phyloP scores from a whole-genome alignment of 2,113 vertebrate genomes.

The Sclerurus mexicanus region DNA sequence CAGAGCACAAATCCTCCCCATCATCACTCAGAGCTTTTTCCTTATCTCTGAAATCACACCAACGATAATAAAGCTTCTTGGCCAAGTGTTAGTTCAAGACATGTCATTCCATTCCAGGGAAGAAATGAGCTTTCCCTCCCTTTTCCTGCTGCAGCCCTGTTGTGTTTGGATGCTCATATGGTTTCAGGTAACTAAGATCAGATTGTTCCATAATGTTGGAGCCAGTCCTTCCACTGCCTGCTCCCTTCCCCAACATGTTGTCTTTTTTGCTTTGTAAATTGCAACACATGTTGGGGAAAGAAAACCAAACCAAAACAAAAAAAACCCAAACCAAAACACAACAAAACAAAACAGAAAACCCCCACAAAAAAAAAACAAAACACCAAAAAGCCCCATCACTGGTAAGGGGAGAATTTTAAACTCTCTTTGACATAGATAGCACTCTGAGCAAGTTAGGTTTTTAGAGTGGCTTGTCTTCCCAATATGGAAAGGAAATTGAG shows the following conservation, averaged over 20 bases:
- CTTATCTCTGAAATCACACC: constrained; percentile 24
- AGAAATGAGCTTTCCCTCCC: not conserved
- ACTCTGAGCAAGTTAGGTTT: not conserved
- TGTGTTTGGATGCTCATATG: not conserved
- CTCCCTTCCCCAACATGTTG: not conserved
- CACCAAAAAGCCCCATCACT: not conserved
- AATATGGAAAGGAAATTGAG: not conserved
- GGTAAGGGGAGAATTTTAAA: not conserved
- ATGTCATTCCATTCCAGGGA: not conserved
- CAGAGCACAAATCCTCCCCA: not conserved
- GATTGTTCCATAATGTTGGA: not conserved
- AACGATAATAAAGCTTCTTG: not conserved
- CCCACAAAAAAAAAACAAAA: not conserved
- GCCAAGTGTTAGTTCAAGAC: not conserved
- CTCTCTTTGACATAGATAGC: not conserved
- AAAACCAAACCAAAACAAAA: not conserved
- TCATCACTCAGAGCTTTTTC: not conserved
- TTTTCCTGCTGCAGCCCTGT: not conserved
- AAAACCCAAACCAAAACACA: not conserved
- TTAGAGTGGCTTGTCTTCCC: not conserved
- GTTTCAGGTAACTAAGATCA: not conserved
- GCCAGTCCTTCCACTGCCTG: not conserved
- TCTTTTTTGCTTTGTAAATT: not conserved
- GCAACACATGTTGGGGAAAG: not conserved
- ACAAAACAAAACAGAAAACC: no score